Evolutionary conservation across 2,888 invertebrate species (phyloP).

Genomic region (Rhagium mordax): DNA sequence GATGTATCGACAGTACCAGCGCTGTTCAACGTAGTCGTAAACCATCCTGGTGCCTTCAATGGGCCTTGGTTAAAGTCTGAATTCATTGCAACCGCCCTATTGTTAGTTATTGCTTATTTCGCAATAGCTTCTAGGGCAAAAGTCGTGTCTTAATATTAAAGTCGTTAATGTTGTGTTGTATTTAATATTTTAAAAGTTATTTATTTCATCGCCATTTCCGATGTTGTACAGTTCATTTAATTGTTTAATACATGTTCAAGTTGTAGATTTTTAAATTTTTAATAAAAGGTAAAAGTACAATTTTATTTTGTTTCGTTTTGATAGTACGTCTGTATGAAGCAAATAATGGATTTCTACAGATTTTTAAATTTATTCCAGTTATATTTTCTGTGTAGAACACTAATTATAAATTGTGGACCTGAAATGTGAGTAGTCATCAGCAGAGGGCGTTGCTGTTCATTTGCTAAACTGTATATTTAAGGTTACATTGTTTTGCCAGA

Average conservation of each 20-base stretch:
- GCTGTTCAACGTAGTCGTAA: conserved; percentile 80
- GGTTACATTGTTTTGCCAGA: no score
- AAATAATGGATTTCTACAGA: background rate
- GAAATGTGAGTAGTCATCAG: no score
- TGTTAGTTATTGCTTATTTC: conserved; percentile 86
- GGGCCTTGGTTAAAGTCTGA: conserved; percentile 96
- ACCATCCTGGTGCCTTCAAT: conserved; percentile 87
- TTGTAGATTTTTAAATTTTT: conserved; percentile 16
- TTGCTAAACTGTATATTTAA: no score
- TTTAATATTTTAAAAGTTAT: conserved; percentile 13
- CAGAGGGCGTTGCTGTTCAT: no score
- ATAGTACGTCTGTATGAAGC: no score
- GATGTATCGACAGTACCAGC: conserved; percentile 78
- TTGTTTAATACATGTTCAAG: background rate
- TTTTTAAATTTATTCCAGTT: no score
- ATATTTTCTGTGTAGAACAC: no score
- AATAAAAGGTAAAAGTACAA: background rate
- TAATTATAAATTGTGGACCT: no score
- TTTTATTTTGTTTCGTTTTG: background rate
- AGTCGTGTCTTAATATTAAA: conserved; percentile 67
- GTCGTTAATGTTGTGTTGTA: background rate
- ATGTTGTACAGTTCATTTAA: background rate
- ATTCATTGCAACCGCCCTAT: conserved; percentile 85
- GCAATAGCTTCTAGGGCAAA: conserved; percentile 89
- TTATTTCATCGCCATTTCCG: conserved; percentile 27